These are phyloP conservation scores for Eulacestoma nigropectus DNA, from an alignment of 2,113 vertebrate species.

Conservation along the genomic window DNA sequence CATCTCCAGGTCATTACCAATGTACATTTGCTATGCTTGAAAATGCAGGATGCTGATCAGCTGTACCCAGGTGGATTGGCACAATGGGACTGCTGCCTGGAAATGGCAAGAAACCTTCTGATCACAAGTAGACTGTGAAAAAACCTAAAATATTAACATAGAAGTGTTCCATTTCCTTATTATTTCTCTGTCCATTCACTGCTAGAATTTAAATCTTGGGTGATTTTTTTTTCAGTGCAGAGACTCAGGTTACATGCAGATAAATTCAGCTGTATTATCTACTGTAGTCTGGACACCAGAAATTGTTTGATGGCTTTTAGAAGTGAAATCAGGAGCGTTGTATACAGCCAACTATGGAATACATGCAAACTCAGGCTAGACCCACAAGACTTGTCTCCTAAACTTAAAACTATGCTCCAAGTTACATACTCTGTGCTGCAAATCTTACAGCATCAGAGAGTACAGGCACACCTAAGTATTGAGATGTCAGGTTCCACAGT, in stretches of 20 bases:
- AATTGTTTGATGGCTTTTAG: not conserved
- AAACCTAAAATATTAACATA: not conserved
- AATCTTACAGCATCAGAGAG: not conserved
- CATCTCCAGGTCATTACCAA: not conserved
- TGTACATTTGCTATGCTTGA: not conserved
- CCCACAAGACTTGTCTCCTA: not conserved
- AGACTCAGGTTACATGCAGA: not conserved
- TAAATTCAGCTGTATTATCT: not conserved
- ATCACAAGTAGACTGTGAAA: not conserved
- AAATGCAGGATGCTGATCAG: not conserved
- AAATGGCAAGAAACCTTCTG: not conserved
- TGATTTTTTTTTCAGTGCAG: not conserved
- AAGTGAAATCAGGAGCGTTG: not conserved
- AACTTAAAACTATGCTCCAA: not conserved
- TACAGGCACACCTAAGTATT: not conserved
- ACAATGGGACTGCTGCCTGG: not conserved
- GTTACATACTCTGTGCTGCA: not conserved
- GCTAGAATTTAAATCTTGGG: not conserved
- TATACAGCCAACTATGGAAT: not conserved
- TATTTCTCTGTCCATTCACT: not conserved
- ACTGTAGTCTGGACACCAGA: not conserved
- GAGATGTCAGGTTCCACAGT: not conserved
- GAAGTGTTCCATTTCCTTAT: not conserved
- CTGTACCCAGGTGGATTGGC: not conserved
- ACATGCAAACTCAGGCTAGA: not conserved